Base-by-base conservation (phyloP, 2,113 vertebrate species). In the Antechinus stuartii region DNA sequence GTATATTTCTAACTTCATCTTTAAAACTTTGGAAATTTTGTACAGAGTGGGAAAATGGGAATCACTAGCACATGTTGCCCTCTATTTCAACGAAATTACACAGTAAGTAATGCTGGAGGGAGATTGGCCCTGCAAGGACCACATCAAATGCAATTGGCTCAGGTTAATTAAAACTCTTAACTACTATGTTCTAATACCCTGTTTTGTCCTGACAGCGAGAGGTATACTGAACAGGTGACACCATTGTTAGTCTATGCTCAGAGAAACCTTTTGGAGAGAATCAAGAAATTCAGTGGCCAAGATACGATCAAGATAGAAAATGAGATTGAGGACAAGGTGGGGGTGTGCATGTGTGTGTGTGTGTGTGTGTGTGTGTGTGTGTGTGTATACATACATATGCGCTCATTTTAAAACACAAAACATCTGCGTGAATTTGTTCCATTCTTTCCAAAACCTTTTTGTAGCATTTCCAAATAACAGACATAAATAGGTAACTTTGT, bases 1-100 rank as follows among this genome's bases (percentile, higher is more conserved):
- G 91, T 99, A 99, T 99, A 98, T 99, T 94, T 98, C 98, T 61
- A 97, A 97, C 27, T 97, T 99, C 90, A 98, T 99, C 68, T 98
- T 99, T 91, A 98, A 99, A 98, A 98, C 99, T 57, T 97, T 99
- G 97, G 99, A 99, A 98, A 50, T 98, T 93, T 98, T 99, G 16
- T 99, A 99, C 98, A 97, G 98, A 61, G 97, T 98, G 95, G 98
- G 98, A 95, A 99, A 99, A 97, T 99, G 99, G 99, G 99, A 99
- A 98, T 97, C 97, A 5, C 98, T 99, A 52, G 98, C 99, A 47
- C 99, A 99, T 92, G 98, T 99, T 94, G 99, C 99, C 94, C 97
- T 99, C 92, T 98, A 99, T 61, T 99, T 99, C 98, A 99, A 99
- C 96, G 93, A 97, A 90, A 54, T 99, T 97, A 99, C 99, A 91